A percentile compares a stretch with the other conserved stretches of the same genome.
These are phyloP conservation scores for Oryzias sinensis DNA, from an alignment of 2,797 vertebrate genomes.

Conservation along the genomic window DNA sequence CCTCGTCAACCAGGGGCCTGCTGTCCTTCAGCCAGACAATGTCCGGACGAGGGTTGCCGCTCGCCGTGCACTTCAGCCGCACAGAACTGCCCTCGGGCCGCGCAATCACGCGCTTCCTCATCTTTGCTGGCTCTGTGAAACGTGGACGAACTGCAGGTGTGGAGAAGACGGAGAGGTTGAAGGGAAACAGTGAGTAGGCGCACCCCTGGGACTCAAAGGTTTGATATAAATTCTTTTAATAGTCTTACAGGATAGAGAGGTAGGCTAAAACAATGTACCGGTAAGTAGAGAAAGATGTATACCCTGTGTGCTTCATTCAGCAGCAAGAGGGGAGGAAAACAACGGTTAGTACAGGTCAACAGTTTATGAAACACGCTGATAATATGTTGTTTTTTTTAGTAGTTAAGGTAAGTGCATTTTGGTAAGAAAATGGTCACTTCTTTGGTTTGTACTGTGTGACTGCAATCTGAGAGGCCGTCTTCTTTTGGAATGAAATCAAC, in stretches of 20 bases:
- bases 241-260: not conserved
- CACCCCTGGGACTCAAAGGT: not conserved
- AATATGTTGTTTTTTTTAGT: slow-evolving; percentile 28
- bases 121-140: slow-evolving; percentile 98
- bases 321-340: slow-evolving; percentile 1
- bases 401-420: not conserved
- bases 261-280: not conserved
- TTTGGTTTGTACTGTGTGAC: not conserved
- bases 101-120: slow-evolving; percentile 94
- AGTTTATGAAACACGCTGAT: slow-evolving; percentile 39
- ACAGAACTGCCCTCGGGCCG: slow-evolving; percentile 95
- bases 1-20: slow-evolving; percentile 76
- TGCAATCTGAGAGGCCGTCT: not conserved
- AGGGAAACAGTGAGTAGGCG: not conserved
- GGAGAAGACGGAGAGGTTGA: not conserved
- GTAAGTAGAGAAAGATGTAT: not conserved
- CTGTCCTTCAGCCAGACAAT: slow-evolving; percentile 95
- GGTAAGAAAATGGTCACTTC: not conserved
- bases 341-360: slow-evolving; percentile 13
- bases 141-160: slow-evolving; percentile 83
- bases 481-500: not conserved
- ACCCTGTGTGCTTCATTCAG: not conserved
- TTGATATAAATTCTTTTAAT: not conserved
- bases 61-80: slow-evolving; percentile 93
- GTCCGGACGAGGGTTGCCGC: slow-evolving; percentile 90